Evolutionary conservation across 1,140 invertebrate genomes (phyloP).

Genomic region (Drosophila kanapiae): DNA sequence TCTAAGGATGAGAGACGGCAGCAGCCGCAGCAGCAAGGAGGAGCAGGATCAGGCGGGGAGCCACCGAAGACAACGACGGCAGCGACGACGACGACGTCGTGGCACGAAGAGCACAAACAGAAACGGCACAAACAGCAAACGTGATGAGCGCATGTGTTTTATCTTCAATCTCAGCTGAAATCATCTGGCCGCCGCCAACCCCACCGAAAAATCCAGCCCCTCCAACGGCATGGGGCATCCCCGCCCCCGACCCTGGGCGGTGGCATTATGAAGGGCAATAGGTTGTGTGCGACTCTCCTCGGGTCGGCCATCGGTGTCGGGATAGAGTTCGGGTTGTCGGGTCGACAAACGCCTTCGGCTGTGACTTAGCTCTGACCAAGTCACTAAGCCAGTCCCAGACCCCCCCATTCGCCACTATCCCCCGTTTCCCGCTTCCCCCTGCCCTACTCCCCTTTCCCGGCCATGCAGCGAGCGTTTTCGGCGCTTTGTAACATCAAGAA

Average conservation of each 20-base stretch:
- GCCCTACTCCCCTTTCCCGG: background rate
- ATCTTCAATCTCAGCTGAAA: slow-evolving; percentile 81
- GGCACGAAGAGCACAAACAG: slow-evolving; percentile 56
- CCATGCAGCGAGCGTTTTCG: slow-evolving; percentile 46
- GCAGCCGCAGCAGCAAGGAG: slow-evolving; percentile 19
- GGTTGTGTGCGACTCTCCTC: slow-evolving; percentile 57
- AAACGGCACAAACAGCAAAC: slow-evolving; percentile 70
- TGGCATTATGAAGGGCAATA: slow-evolving; percentile 75
- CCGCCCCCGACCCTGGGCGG: background rate
- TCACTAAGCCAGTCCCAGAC: slow-evolving; percentile 56
- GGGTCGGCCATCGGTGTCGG: slow-evolving; percentile 47
- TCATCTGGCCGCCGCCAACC: slow-evolving; percentile 60
- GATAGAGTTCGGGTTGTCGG: slow-evolving; percentile 45
- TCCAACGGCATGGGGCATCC: background rate
- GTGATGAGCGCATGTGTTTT: slow-evolving; percentile 83
- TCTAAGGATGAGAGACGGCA: background rate
- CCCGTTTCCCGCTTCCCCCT: background rate
- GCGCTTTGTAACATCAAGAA: slow-evolving; percentile 68
- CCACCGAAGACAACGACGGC: slow-evolving; percentile 10
- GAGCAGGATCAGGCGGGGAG: slow-evolving; percentile 17
- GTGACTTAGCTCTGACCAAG: slow-evolving; percentile 59
- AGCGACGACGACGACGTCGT: background rate
- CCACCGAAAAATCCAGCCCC: slow-evolving; percentile 5
- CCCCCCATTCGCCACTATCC: slow-evolving; percentile 3
- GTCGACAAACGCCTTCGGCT: slow-evolving; percentile 59